Base-by-base conservation (phyloP, 2,888 invertebrate species). In the Brachyopa scutellaris region DNA sequence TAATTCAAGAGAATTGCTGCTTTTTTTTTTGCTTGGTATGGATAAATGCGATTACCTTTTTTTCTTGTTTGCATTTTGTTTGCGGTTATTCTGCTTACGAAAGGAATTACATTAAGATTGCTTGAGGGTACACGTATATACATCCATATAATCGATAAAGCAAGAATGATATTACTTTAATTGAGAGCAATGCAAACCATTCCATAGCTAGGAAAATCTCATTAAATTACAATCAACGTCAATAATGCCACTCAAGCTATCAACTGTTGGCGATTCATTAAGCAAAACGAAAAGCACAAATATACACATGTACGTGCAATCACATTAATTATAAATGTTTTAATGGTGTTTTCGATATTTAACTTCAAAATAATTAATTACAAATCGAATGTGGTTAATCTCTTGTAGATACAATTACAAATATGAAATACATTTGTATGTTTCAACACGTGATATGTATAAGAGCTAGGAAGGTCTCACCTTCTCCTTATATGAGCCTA, bases 211-310 rank as follows among this genome's bases (percentile, higher is more conserved):
- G 11, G 13, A 15, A 11, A 17, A 2, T 9, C 2, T 45, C 33
- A 33, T 33, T 45, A 42, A 45, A 55, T 33, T 23, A 26, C 40
- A 55, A 67, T 67, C 23, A 67, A 33, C 33, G 55, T 45, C 66
- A 11, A 13, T 15, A 21, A 2, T 13, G 13, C 2, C n/a, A 11
- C 11, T 29, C 11, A 26, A 8, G 23, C 17, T 31, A 0, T 9
- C 13, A 29, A 17, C 3, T 26, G 1, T 0, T 7, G 1, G 11
- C 11, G 8, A 11, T n/a, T n/a, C n/a, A n/a, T n/a, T n/a, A n/a
- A n/a, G n/a, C n/a, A n/a, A n/a, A n/a, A n/a, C n/a, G n/a, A n/a
- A n/a, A n/a, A n/a, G n/a, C n/a, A n/a, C n/a, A n/a, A n/a, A n/a
- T n/a, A n/a, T n/a, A n/a, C n/a, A n/a, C n/a, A n/a, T n/a, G n/a